Conservation (phyloP, 2,888 invertebrate genomes). For the Pristionchus exspectatus region DNA sequence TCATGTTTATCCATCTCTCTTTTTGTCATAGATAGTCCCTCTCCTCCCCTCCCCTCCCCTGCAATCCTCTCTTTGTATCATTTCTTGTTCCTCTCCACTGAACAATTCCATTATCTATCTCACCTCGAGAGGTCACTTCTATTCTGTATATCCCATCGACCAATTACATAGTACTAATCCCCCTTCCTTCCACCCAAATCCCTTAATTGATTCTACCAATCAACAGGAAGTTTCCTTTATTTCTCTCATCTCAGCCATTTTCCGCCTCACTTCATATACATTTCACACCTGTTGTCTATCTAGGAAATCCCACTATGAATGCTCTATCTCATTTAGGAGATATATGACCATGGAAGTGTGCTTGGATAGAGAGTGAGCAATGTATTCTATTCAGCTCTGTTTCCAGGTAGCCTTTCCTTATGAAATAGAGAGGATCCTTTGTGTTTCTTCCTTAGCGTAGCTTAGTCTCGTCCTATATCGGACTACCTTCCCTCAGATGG, state of each 20-base stretch:
- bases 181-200: constrained; percentile 27
- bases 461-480: not conserved
- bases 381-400: constrained; percentile 35
- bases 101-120: constrained; percentile 51
- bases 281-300: constrained; percentile 22
- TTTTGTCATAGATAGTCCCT: constrained; percentile 43
- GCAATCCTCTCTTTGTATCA: constrained; percentile 36
- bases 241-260: not conserved
- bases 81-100: constrained; percentile 33
- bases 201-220: constrained; percentile 46
- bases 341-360: not conserved
- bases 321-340: not conserved
- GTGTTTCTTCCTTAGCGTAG: not conserved
- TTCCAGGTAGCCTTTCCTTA: constrained; percentile 25
- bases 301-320: not conserved
- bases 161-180: constrained; percentile 38
- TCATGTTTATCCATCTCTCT: constrained; percentile 36
- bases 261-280: constrained; percentile 10
- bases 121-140: constrained; percentile 45
- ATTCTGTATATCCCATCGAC: not conserved
- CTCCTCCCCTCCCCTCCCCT: too few species aligned
- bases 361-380: not conserved
- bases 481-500: constrained; percentile 14
- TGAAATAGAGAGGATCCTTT: constrained; percentile 35
- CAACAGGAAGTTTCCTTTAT: constrained; percentile 41